Evolutionary conservation across 2,797 vertebrate genomes (phyloP).

Genomic region (Sciaenops ocellatus): DNA sequence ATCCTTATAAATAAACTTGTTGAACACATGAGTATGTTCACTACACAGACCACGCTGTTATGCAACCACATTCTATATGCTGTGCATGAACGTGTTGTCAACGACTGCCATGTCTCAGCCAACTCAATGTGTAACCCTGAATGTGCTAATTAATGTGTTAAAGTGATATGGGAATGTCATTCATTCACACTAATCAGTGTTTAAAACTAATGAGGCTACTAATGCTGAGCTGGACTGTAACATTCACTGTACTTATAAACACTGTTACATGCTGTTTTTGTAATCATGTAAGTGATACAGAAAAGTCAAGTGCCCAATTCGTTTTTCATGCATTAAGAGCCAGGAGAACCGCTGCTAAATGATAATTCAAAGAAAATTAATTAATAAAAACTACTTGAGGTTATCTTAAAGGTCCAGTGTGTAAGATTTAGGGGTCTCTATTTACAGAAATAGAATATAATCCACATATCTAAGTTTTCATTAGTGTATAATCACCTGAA

Average conservation of each 20-base stretch:
- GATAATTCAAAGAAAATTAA: no score
- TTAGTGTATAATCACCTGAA: no score
- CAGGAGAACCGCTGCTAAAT: not conserved
- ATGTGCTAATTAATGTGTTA: slow-evolving; percentile 45
- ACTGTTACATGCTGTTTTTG: slow-evolving; percentile 12
- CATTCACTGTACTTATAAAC: slow-evolving; percentile 18
- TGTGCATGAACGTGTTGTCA: slow-evolving; percentile 31
- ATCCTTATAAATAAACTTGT: no score
- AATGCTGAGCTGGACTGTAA: slow-evolving; percentile 18
- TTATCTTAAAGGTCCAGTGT: no score
- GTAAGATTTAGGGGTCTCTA: no score
- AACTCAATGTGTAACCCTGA: slow-evolving; percentile 36
- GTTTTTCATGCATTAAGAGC: not conserved
- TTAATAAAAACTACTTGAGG: not conserved
- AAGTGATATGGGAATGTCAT: slow-evolving; percentile 23
- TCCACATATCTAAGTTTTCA: no score
- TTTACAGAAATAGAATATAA: no score
- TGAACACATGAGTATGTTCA: slow-evolving; percentile 3
- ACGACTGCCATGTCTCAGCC: slow-evolving; percentile 6
- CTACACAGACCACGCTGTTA: slow-evolving; percentile 24
- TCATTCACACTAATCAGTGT: slow-evolving; percentile 35
- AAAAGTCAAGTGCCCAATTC: not conserved
- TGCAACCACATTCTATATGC: not conserved
- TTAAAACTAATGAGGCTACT: slow-evolving; percentile 42
- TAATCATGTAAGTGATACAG: not conserved